Base-by-base conservation (phyloP, 1,140 invertebrate genomes). In the Drosophila erecta region DNA sequence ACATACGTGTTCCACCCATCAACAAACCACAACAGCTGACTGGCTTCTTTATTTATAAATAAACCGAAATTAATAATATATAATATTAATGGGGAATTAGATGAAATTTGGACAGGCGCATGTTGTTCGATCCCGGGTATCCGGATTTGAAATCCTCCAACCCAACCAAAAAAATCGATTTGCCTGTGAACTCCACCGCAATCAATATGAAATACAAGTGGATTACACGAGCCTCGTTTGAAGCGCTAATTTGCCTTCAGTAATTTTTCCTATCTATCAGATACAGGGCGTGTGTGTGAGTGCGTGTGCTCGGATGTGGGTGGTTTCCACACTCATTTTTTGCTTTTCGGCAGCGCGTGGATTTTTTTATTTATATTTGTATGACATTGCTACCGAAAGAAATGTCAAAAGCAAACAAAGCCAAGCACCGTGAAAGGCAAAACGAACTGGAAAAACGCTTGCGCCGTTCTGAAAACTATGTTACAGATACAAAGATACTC, bases 401-500 rank as follows among this genome's bases (percentile, higher is more conserved):
- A 85, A 85, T 85, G 81, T 85, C 81, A 85, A 66, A 77, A 81
- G 76, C 81, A 84, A 84, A 84, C 81, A 85, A 84, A 84, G 72
- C 72, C 61, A 74, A 76, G 74, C 56, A 47, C 79, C 59, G 79
- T 22, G 61, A 71, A 56, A 47, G 65, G 61, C 56, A 66, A 78
- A 64, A 71, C 67, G 27, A 43, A 85, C 54, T 62, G 54, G 81
- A 74, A 81, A 79, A 85, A 49, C 72, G 80, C 72, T 77, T 84
- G 62, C 41, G 64, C 59, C 44, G 71, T 62, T 62, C 74, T 76
- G 57, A 58, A 76, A 61, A 59, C 59, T 72, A 47, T 67, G 22
- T 53, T 62, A 56, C 57, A 54, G 56, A 54, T 59, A 64, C 53
- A 70, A 59, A 79, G 43, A 62, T 55, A 67, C 61, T 70, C n/a